phyloP scores from a whole-genome alignment of 2,888 invertebrate species.

The Lithophane socia region DNA sequence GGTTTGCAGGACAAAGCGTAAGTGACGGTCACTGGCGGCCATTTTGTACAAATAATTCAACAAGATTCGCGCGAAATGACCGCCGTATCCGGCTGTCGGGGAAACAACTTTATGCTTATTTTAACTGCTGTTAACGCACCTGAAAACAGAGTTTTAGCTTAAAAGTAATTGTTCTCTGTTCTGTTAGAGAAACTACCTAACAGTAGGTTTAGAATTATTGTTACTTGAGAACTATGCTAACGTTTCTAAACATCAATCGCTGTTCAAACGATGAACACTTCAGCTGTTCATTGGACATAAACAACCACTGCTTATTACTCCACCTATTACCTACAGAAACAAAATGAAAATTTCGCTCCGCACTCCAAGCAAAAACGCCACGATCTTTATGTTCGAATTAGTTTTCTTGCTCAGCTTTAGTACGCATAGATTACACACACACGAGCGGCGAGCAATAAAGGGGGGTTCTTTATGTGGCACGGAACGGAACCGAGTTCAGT shows the following conservation, averaged over 20 bases:
- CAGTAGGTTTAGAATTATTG: constrained; percentile 10
- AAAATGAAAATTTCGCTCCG: constrained; percentile 55
- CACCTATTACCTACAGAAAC: constrained; percentile 45
- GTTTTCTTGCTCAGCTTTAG: constrained; percentile 70
- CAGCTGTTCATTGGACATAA: constrained; percentile 38
- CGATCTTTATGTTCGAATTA: constrained; percentile 68
- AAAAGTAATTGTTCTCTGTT: constrained; percentile 47
- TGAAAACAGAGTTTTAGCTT: constrained; percentile 65
- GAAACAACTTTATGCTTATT: constrained; percentile 73
- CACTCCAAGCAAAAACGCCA: constrained; percentile 53
- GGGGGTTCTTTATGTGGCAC: constrained; percentile 80
- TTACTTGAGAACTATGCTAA: constrained; percentile 13
- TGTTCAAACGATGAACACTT: constrained; percentile 37
- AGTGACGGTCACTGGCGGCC: constrained; percentile 78
- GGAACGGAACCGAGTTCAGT: constrained; percentile 77
- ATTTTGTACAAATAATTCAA: constrained; percentile 86
- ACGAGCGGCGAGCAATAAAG: constrained; percentile 77
- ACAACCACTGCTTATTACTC: constrained; percentile 43
- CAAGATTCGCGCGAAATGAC: constrained; percentile 86
- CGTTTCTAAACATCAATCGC: constrained; percentile 10
- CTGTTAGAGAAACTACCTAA: constrained; percentile 17
- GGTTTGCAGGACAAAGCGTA: constrained; percentile 74
- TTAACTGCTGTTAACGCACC: constrained; percentile 76
- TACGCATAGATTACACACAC: constrained; percentile 78
- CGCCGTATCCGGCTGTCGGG: constrained; percentile 74